Percentiles rank a stretch among this genome's conserved stretches.
These are phyloP conservation scores for Coptodon bakossiorum DNA, from an alignment of 2,113 vertebrate genomes.

Conservation along the genomic window DNA sequence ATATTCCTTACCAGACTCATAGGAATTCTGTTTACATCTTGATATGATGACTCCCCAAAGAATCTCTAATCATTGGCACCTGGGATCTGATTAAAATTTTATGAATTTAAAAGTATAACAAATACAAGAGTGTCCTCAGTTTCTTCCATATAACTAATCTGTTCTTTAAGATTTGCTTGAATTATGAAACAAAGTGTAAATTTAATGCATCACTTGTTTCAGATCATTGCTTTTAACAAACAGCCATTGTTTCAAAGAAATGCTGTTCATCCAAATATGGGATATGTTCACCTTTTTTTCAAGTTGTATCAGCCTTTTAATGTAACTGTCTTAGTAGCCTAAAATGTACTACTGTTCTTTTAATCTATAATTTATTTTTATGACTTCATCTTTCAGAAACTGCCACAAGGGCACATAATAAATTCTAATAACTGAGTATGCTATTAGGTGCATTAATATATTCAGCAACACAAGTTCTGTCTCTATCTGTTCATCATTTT, in stretches of 20 bases:
- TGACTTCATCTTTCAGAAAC: neutral
- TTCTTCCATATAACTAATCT: neutral
- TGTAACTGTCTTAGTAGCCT: neutral
- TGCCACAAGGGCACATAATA: neutral
- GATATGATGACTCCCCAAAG: neutral
- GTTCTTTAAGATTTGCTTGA: neutral
- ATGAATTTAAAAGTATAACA: neutral
- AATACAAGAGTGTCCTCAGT: neutral
- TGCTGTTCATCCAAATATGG: neutral
- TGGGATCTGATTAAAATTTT: neutral
- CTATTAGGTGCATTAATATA: neutral
- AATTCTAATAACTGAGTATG: neutral
- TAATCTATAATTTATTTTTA: neutral
- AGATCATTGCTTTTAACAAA: neutral
- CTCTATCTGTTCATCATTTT: neutral
- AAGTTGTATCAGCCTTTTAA: neutral
- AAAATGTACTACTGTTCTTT: neutral
- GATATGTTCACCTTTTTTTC: neutral
- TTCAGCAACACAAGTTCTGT: neutral
- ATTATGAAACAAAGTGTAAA: neutral
- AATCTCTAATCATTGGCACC: neutral
- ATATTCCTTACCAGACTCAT: neutral
- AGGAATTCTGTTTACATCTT: neutral
- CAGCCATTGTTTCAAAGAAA: neutral
- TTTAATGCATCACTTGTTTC: neutral